A percentile compares a stretch with the other conserved stretches of the same genome.
phyloP scores from a whole-genome alignment of 2,797 vertebrate genomes.

The Eidolon dupreanum region DNA sequence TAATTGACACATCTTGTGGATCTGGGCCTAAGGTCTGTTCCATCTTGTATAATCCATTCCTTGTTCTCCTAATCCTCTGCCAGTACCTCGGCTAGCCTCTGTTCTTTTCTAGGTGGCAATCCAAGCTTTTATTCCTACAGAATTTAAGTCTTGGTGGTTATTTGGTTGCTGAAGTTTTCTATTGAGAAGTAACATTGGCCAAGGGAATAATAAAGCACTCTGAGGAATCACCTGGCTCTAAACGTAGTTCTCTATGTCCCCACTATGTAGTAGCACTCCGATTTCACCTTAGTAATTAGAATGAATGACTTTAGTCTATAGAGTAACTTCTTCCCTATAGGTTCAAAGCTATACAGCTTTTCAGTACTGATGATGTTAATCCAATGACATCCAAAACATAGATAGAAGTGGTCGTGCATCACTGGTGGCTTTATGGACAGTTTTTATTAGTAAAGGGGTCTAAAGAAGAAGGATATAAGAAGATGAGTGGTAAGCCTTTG shows the following conservation, averaged over 20 bases:
- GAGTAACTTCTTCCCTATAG: neutral
- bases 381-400: neutral
- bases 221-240: neutral
- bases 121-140: neutral
- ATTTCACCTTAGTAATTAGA: neutral
- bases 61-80: neutral
- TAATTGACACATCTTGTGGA: neutral
- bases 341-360: neutral
- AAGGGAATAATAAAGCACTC: neutral
- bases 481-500: neutral
- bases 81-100: neutral
- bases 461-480: neutral
- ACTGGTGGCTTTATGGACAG: neutral
- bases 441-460: neutral
- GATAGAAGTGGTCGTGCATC: neutral
- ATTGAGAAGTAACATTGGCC: neutral
- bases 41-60: neutral
- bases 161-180: neutral
- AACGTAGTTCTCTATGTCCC: neutral
- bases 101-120: neutral
- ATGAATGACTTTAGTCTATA: neutral
- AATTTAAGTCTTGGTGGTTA: neutral
- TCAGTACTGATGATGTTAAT: neutral
- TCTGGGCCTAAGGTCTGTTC: neutral
- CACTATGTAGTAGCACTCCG: neutral